These are phyloP conservation scores for Morpho deidamia DNA, from an alignment of 2,888 invertebrate species.

Conservation along the genomic window DNA sequence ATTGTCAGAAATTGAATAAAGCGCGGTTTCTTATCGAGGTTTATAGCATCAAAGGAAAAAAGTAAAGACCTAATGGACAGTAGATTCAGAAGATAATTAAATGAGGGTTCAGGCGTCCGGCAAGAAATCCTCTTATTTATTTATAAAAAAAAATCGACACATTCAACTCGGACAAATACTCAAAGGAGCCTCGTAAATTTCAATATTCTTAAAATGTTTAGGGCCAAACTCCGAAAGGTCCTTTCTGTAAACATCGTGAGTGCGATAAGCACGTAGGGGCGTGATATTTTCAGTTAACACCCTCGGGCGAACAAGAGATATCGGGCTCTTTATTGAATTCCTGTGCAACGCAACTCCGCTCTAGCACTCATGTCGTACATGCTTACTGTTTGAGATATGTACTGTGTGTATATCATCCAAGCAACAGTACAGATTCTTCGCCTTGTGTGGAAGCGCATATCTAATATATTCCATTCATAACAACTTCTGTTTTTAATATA, in stretches of 20 bases:
- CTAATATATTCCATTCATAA: too few relatives aligned
- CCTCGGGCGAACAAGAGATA: constrained; percentile 41
- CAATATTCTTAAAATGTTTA: constrained; percentile 56
- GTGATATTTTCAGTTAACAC: constrained; percentile 45
- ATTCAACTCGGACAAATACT: constrained; percentile 35
- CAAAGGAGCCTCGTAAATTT: constrained; percentile 57
- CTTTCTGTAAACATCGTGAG: constrained; percentile 47
- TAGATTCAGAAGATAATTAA: constrained; percentile 16
- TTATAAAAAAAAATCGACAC: constrained; percentile 35
- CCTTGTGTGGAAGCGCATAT: too few relatives aligned
- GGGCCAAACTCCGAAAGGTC: constrained; percentile 52
- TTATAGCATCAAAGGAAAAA: not conserved
- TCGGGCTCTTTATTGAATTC: constrained; percentile 43
- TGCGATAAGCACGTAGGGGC: constrained; percentile 57
- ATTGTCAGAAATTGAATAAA: too few relatives aligned
- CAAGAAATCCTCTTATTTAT: constrained; percentile 28
- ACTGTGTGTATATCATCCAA: not conserved
- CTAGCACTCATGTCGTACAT: constrained; percentile 4
- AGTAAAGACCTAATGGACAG: not conserved
- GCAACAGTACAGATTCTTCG: not conserved
- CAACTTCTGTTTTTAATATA: too few relatives aligned
- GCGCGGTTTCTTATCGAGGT: too few relatives aligned
- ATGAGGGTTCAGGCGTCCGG: constrained; percentile 13
- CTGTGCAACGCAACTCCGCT: constrained; percentile 32
- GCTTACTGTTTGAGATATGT: constrained; percentile 1